Evolutionary conservation across 2,888 invertebrate species (phyloP), one percentile per base, ranked within the genome.

Genomic region (Dicyrtomina minuta): DNA sequence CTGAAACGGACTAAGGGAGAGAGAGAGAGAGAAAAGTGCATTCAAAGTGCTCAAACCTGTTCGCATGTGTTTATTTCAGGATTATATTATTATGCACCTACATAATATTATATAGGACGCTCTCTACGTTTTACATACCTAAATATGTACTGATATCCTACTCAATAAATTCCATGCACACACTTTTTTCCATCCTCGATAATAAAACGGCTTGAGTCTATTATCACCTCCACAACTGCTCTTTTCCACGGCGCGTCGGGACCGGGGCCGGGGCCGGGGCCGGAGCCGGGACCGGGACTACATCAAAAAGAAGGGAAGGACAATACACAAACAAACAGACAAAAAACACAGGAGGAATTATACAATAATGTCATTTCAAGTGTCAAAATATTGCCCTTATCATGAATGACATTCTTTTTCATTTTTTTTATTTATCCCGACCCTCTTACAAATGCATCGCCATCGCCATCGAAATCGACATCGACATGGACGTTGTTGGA

Each of bases 321-420:
- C n/a, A n/a, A n/a, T n/a, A n/a, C n/a, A n/a, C n/a, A n/a, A n/a
- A n/a, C n/a, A n/a, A n/a, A 49, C 33, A 62, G 33, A 49, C 46
- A 62, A 49, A 43, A 46, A 53, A 24, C 26, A 49, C 62, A n/a
- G n/a, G 24, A 62, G 33, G 59, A 59, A 66, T 56, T 56, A 66
- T 20, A 59, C 43, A 41, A 55, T 56, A 67, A 67, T 67, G 59
- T 67, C 67, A 67, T 67, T 67, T 60, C 59, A 59, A 67, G 67
- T 67, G 67, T 67, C 67, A 67, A 44, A 67, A 67, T 46, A 67
- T 67, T 67, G 62, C 27, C 62, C 62, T 49, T 49, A 10, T 49
- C 46, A 59, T 46, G 24, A 20, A 62, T 27, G 27, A 24, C 62
- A 33, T 56, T 27, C 20, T 27, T 56, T 56, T n/a, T 56, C 27